Percentiles rank a stretch among this genome's conserved stretches.
These are phyloP conservation scores for Macrotis lagotis DNA, from an alignment of 2,113 vertebrate genomes.

Conservation along the genomic window DNA sequence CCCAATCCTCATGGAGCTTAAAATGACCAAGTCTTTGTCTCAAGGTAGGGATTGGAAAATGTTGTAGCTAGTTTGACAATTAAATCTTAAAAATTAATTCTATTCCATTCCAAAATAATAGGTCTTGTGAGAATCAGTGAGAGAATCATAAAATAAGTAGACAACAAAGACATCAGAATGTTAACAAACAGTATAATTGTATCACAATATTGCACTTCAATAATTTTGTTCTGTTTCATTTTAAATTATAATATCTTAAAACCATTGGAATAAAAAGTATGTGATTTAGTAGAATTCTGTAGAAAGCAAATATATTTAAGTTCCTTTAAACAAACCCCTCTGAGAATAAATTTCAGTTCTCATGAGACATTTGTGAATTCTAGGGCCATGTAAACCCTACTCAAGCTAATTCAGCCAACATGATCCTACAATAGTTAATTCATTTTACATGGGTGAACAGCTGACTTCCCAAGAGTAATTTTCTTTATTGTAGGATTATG, in stretches of 20 bases:
- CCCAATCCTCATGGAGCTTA: not conserved
- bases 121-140: not conserved
- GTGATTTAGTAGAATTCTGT: not conserved
- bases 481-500: not conserved
- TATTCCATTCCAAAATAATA: not conserved
- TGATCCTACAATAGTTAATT: not conserved
- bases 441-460: not conserved
- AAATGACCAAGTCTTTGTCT: not conserved
- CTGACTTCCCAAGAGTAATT: too few species aligned
- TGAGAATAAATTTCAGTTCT: not conserved
- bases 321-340: not conserved
- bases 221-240: not conserved
- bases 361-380: not conserved
- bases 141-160: not conserved
- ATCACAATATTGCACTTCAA: not conserved
- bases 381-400: not conserved
- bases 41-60: not conserved
- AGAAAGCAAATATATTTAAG: not conserved
- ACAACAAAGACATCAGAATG: not conserved
- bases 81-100: not conserved
- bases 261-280: not conserved
- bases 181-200: not conserved
- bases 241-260: not conserved
- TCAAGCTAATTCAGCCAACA: not conserved
- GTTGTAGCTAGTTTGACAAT: not conserved